These are phyloP conservation scores for Melanaphis sacchari DNA, from an alignment of 1,140 invertebrate genomes.

Conservation along the genomic window DNA sequence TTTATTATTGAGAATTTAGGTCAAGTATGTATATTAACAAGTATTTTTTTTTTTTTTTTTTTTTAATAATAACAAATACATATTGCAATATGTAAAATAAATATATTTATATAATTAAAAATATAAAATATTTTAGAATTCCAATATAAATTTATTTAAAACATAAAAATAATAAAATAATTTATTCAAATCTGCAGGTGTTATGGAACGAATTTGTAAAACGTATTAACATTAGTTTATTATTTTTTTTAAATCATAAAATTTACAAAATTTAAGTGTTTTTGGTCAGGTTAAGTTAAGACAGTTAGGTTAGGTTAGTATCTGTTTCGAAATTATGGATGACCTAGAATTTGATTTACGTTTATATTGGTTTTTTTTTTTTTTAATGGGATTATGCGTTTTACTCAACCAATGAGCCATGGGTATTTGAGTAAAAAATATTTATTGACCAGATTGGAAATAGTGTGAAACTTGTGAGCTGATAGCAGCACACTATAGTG, in stretches of 20 bases:
- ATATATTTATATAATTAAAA: neutral
- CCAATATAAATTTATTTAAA: neutral
- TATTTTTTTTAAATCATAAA: conserved; percentile 17
- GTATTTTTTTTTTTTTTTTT: neutral
- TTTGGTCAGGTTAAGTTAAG: neutral
- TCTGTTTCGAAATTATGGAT: neutral
- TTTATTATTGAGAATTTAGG: neutral
- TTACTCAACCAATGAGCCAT: neutral
- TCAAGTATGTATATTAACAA: neutral
- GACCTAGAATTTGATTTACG: conserved; percentile 35
- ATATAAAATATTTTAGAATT: neutral
- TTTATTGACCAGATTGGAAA: conserved; percentile 41
- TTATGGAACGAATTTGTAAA: neutral
- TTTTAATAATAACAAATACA: neutral
- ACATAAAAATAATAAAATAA: neutral
- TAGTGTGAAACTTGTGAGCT: conserved; percentile 40
- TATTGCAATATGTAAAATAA: neutral
- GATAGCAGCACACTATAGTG: neutral
- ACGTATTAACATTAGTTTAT: neutral
- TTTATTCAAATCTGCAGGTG: neutral
- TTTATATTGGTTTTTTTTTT: conserved; percentile 32
- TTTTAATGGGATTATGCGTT: conserved; percentile 29
- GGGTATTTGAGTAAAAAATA: conserved; percentile 27
- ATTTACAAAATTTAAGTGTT: neutral
- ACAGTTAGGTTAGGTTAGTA: conserved; percentile 43